A percentile compares a stretch with the other conserved stretches of the same genome.
These are phyloP conservation scores for Microtus richardsoni DNA, from an alignment of 2,113 vertebrate species.

Conservation along the genomic window DNA sequence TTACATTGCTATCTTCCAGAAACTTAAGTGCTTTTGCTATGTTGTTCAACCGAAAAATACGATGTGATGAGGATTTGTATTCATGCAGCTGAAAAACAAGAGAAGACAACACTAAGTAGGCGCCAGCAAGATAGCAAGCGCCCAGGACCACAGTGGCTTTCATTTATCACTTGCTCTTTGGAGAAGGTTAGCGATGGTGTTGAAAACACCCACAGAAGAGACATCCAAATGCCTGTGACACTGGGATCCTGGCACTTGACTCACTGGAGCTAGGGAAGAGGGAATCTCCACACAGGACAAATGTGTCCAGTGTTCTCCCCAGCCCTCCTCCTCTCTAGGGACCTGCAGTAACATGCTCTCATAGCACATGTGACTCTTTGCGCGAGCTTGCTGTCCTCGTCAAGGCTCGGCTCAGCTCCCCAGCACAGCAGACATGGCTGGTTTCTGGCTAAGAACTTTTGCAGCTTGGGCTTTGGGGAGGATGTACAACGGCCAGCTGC, in stretches of 20 bases:
- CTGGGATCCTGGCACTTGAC: background rate
- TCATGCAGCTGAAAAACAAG: slow-evolving; percentile 91
- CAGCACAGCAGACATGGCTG: slow-evolving; percentile 64
- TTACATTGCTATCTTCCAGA: slow-evolving; percentile 96
- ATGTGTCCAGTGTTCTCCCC: background rate
- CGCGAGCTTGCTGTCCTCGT: background rate
- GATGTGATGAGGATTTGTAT: slow-evolving; percentile 96
- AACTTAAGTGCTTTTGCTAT: slow-evolving; percentile 97
- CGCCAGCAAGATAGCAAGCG: too few species aligned
- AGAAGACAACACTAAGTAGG: background rate
- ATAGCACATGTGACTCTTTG: fast-evolving
- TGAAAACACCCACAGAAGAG: background rate
- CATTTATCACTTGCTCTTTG: too few species aligned
- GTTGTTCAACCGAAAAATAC: slow-evolving; percentile 98
- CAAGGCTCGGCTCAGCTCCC: slow-evolving; percentile 17
- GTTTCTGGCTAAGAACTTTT: slow-evolving; percentile 56
- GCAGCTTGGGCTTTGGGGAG: background rate
- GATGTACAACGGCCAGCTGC: too few species aligned
- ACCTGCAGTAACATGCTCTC: background rate
- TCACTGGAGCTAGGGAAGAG: background rate
- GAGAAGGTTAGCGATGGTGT: background rate
- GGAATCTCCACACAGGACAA: background rate
- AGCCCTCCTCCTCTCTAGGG: background rate
- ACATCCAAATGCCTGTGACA: background rate
- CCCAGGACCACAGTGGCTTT: background rate